Conservation (phyloP, 2,888 invertebrate genomes). For the Danaus chrysippus region DNA sequence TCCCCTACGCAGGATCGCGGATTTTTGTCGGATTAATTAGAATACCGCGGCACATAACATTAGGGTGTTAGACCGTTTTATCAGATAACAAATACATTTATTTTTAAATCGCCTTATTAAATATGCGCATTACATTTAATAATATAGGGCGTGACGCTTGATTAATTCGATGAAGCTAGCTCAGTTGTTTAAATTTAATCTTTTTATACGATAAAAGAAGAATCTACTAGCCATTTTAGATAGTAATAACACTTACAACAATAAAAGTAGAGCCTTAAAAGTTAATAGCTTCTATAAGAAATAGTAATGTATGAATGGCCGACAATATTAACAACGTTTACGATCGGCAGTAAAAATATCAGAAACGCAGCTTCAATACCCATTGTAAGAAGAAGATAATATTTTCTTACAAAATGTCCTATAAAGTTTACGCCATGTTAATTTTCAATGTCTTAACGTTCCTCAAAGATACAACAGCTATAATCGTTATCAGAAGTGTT, state of each 20-base stretch:
- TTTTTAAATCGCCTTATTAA: slow-evolving; percentile 10
- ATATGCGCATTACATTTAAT: background rate
- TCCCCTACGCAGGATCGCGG: slow-evolving; percentile 44
- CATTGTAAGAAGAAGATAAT: slow-evolving; percentile 20
- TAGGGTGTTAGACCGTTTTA: slow-evolving; percentile 21
- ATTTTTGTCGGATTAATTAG: slow-evolving; percentile 57
- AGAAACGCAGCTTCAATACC: slow-evolving; percentile 13
- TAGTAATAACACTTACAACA: slow-evolving; percentile 5
- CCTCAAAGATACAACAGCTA: slow-evolving; percentile 42
- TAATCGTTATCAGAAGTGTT: slow-evolving; percentile 42
- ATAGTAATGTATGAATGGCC: slow-evolving; percentile 19
- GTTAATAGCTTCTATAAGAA: slow-evolving; percentile 7
- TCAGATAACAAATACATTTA: slow-evolving; percentile 18
- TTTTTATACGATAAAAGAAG: too few species aligned
- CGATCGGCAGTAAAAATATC: slow-evolving; percentile 20
- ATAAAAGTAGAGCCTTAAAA: slow-evolving; percentile 14
- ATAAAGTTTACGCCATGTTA: slow-evolving; percentile 26
- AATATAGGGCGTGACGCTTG: too few species aligned
- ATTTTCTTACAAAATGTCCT: slow-evolving; percentile 27
- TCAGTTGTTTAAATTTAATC: too few species aligned
- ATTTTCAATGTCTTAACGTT: slow-evolving; percentile 26
- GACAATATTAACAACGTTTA: slow-evolving; percentile 25
- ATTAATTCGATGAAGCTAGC: too few species aligned
- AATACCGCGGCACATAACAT: slow-evolving; percentile 28
- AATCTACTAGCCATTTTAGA: background rate